Evolutionary conservation across 1,140 invertebrate species (phyloP).

Genomic region (Musca domestica): DNA sequence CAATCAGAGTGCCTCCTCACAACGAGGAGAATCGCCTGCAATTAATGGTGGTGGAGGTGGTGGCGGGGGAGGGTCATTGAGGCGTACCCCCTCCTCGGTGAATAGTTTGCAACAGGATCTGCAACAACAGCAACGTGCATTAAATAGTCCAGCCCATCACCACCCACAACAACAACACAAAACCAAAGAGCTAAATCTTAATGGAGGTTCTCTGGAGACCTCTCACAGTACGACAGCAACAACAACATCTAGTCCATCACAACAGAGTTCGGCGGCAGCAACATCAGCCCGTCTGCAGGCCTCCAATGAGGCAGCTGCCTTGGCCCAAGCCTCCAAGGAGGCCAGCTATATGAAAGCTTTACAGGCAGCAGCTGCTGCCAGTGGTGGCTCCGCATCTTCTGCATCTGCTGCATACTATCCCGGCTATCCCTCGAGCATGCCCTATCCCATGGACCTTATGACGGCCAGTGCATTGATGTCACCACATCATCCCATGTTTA

Average conservation of each 20-base stretch:
- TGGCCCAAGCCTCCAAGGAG: conserved; percentile 37
- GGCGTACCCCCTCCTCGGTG: conserved; percentile 36
- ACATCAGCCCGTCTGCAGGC: conserved; percentile 44
- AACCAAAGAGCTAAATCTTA: background rate
- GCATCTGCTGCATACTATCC: conserved; percentile 55
- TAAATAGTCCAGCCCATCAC: too few relatives aligned
- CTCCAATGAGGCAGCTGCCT: conserved; percentile 33
- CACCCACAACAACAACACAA: background rate
- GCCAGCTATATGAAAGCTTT: conserved; percentile 51
- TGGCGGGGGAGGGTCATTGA: conserved; percentile 25
- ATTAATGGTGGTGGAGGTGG: conserved; percentile 10
- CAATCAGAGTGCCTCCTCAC: conserved; percentile 53
- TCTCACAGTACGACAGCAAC: background rate
- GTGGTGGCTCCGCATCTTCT: conserved; percentile 58
- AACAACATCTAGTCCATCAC: conserved; percentile 39
- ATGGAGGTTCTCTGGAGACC: background rate
- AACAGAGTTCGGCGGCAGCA: conserved; percentile 36
- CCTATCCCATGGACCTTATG: conserved; percentile 70
- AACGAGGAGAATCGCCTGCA: conserved; percentile 47
- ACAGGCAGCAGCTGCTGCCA: conserved; percentile 57
- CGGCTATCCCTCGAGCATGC: conserved; percentile 57
- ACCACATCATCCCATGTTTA: conserved; percentile 68
- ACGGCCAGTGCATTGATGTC: conserved; percentile 68
- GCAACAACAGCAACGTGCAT: background rate
- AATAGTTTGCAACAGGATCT: background rate